phyloP scores from a whole-genome alignment of 2,797 vertebrate species.

The Forpus xanthops region DNA sequence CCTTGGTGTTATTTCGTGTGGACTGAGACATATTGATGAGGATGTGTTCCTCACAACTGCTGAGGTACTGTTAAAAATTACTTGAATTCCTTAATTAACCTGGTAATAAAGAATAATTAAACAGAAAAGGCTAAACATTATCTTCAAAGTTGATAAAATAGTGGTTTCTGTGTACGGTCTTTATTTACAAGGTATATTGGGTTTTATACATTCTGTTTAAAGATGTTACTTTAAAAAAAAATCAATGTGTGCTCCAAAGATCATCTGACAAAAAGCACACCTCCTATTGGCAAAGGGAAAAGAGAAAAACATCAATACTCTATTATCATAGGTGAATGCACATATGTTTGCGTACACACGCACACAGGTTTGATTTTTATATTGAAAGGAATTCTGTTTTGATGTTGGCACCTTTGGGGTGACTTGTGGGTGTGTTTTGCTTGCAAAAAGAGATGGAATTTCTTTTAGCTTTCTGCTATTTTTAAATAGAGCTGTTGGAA shows the following conservation, averaged over 20 bases:
- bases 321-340: neutral
- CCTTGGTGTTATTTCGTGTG: constrained; percentile 85
- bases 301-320: neutral
- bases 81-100: neutral
- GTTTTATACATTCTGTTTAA: neutral
- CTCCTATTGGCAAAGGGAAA: neutral
- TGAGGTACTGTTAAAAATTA: constrained; percentile 80
- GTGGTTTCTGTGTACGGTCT: neutral
- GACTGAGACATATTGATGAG: constrained; percentile 84
- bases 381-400: neutral
- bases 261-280: neutral
- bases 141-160: neutral
- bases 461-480: neutral
- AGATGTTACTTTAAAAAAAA: neutral
- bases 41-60: constrained; percentile 90
- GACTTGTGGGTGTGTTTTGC: neutral
- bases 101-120: neutral
- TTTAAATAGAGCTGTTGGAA: neutral
- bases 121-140: neutral
- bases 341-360: neutral
- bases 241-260: neutral
- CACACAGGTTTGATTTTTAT: neutral
- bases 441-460: neutral
- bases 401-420: neutral
- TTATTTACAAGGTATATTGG: neutral